Evolutionary conservation across 1,140 invertebrate species (phyloP), one percentile per base, ranked within the genome.

Genomic region (Pentalonia nigronervosa): DNA sequence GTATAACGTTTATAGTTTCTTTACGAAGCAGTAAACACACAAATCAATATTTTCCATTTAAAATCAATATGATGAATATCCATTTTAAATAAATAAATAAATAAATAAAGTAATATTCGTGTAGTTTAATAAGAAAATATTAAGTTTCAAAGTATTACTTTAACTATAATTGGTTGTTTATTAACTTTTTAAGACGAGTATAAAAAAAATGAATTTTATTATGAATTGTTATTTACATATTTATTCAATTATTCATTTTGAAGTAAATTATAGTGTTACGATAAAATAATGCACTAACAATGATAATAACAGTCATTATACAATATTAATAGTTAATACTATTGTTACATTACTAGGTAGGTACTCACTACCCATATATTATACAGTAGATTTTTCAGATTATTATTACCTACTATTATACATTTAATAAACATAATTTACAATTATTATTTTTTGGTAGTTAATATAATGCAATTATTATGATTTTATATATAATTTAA

Each of bases 231-330:
- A 87, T 87, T 87, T 87, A 87, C 84, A 87, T 87, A 87, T 87
- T 87, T 87, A 87, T 87, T 87, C 84, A 47, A 87, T 87, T 47
- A 87, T 87, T 87, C 84, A 87, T 87, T 87, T 47, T 47, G 41
- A 87, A 48, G 41, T 87, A 87, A 87, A 87, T 87, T 87, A 87
- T 87, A 87, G 83, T 48, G 84, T 45, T 47, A 30, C 84, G 23
- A 47, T 87, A 47, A 87, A 87, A 87, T 87, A 87, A 48, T 87
- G 41, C 20, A 87, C 45, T 14, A 47, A 87, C 41, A 45, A 30
- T 87, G 84, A 47, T 87, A 87, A 87, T 87, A 87, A 87, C 84
- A 87, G 84, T 87, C 41, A 87, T 87, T 87, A 87, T 87, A 14
- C 45, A 47, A 45, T 45, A 84, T 84, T 25, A 84, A 84, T 84